Conservation (phyloP, 1,140 invertebrate genomes). For the Sycophaga agraensis region DNA sequence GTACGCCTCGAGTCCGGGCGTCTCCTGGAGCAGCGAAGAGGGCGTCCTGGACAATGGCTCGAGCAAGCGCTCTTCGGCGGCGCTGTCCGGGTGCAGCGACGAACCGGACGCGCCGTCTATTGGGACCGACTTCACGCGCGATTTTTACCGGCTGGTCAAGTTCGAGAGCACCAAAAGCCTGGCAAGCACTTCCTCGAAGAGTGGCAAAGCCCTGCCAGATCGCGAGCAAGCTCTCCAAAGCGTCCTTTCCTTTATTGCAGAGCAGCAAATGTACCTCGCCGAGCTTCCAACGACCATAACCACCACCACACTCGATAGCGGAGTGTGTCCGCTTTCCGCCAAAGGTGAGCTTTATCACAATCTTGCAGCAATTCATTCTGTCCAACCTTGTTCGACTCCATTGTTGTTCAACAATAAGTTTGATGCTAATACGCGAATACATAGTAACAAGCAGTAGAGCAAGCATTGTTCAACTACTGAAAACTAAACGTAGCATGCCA, state of each 20-base stretch:
- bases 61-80: conserved; percentile 68
- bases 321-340: conserved; percentile 24
- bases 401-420: too few species aligned
- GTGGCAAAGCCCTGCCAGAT: conserved; percentile 61
- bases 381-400: too few species aligned
- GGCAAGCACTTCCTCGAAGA: conserved; percentile 72
- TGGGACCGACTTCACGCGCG: conserved; percentile 76
- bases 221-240: conserved; percentile 71
- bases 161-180: conserved; percentile 78
- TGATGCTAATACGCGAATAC: too few species aligned
- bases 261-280: conserved; percentile 71
- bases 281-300: conserved; percentile 45
- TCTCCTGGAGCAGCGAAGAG: conserved; percentile 52
- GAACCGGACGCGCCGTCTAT: conserved; percentile 66
- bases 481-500: too few species aligned
- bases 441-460: too few species aligned
- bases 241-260: conserved; percentile 73
- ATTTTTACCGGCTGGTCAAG: conserved; percentile 76
- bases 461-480: too few species aligned
- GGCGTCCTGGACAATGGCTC: conserved; percentile 43
- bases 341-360: conserved; percentile 34
- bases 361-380: too few species aligned
- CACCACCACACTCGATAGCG: conserved; percentile 33
- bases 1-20: conserved; percentile 48
- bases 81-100: conserved; percentile 66